Conservation (phyloP, 2,888 invertebrate genomes). For the Lasius fuliginosus region DNA sequence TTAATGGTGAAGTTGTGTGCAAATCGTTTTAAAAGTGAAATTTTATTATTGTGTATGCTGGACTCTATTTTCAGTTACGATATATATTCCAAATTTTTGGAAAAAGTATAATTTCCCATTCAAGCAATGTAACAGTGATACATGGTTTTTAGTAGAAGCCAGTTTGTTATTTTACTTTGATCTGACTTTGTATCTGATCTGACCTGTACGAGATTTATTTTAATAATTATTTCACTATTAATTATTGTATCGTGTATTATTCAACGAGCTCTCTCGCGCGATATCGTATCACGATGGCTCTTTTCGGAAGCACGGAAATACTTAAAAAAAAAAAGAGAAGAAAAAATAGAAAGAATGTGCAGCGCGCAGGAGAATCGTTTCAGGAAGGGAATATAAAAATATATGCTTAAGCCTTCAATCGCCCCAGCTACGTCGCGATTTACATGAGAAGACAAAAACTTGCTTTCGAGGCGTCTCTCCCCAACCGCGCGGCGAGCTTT, state of each 20-base stretch:
- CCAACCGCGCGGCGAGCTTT: constrained; percentile 27
- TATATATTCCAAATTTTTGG: neutral
- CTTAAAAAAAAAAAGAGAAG: neutral
- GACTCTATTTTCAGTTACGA: neutral
- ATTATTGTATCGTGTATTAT: neutral
- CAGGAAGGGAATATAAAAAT: constrained; percentile 75
- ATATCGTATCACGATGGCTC: neutral
- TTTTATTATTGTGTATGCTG: neutral
- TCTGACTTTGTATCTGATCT: neutral
- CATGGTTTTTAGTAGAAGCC: neutral
- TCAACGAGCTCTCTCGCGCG: neutral
- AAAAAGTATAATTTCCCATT: constrained; percentile 21
- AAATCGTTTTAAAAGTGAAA: constrained; percentile 3
- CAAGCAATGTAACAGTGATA: constrained; percentile 9
- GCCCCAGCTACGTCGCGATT: constrained; percentile 77
- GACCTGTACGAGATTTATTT: constrained; percentile 20
- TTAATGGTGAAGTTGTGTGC: neutral
- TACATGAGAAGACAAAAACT: constrained; percentile 82
- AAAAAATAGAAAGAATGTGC: neutral
- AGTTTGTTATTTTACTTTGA: constrained; percentile 18
- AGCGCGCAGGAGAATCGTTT: constrained; percentile 22
- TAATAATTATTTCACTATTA: constrained; percentile 13
- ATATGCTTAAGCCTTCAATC: constrained; percentile 80
- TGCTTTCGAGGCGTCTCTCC: constrained; percentile 71
- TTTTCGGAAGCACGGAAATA: neutral